Conservation (phyloP, 2,888 invertebrate genomes). For the Cataglyphis altisquamis region DNA sequence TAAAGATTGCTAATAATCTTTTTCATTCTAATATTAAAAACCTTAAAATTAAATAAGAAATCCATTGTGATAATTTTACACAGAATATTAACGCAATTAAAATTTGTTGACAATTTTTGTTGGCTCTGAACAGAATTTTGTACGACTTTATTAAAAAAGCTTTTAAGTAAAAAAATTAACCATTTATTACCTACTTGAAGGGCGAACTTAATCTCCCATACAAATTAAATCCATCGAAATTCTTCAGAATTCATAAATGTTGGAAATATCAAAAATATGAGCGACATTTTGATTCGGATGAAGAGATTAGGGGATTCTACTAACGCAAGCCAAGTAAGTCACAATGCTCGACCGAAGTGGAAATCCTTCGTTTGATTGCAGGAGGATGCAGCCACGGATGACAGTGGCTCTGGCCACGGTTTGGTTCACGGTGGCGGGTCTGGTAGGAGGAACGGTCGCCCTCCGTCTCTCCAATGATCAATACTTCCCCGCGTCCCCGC, state of each 20-base stretch:
- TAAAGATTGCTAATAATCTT: not conserved
- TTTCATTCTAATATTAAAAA: not conserved
- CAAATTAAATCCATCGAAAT: not conserved
- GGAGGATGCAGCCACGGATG: conserved; percentile 82
- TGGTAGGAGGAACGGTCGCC: conserved; percentile 79
- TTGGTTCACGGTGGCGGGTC: conserved; percentile 78
- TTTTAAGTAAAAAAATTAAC: not conserved
- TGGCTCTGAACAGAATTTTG: not conserved
- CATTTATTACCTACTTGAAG: not conserved
- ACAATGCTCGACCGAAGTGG: not conserved
- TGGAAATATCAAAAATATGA: not conserved
- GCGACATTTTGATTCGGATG: not conserved
- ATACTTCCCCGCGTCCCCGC: conserved; percentile 82
- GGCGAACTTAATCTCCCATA: not conserved
- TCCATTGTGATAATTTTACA: not conserved
- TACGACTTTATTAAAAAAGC: not conserved
- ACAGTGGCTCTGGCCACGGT: conserved; percentile 81
- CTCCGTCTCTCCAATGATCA: conserved; percentile 81
- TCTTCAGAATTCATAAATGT: not conserved
- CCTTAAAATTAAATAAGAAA: not conserved
- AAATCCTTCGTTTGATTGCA: conserved; percentile 78
- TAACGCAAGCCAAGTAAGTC: conserved; percentile 23
- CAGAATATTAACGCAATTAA: not conserved
- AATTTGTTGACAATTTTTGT: not conserved
- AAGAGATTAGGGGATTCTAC: conserved; percentile 10